A percentile compares a stretch with the other conserved stretches of the same genome.
Conservation (phyloP, 1,140 invertebrate species). For the Procambarus virginalis region DNA sequence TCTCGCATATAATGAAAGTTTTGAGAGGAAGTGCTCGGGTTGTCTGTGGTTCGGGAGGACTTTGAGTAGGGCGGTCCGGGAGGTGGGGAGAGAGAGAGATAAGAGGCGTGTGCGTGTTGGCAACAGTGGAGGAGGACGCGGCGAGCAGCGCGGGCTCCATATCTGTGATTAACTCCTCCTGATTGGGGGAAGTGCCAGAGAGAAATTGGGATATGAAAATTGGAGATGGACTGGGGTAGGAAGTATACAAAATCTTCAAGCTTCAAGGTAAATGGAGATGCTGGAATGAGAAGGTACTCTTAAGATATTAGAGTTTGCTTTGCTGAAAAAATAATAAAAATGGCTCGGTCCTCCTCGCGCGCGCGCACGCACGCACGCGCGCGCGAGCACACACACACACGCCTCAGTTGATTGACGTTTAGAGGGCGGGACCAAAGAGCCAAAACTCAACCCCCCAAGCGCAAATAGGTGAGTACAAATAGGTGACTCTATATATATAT, state of each 20-base stretch:
- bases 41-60: not conserved
- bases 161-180: constrained; percentile 66
- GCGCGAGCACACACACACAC: too few relatives aligned
- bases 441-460: too few relatives aligned
- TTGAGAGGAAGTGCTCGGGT: not conserved
- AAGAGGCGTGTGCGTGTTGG: constrained; percentile 1
- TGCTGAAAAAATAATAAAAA: too few relatives aligned
- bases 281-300: too few relatives aligned
- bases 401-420: too few relatives aligned
- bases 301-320: too few relatives aligned
- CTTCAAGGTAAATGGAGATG: not conserved
- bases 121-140: constrained; percentile 33
- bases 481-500: too few relatives aligned
- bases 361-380: too few relatives aligned
- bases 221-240: constrained; percentile 50
- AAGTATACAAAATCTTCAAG: not conserved
- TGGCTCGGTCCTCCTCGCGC: too few relatives aligned
- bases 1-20: not conserved
- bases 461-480: too few relatives aligned
- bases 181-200: constrained; percentile 54
- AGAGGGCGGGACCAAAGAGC: too few relatives aligned
- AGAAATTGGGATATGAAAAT: constrained; percentile 67
- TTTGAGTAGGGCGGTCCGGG: too few relatives aligned
- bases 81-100: not conserved
- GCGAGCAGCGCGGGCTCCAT: constrained; percentile 46